Percentiles rank a stretch among this genome's conserved stretches.
phyloP scores from a whole-genome alignment of 2,797 vertebrate species.

The Thaleichthys pacificus region DNA sequence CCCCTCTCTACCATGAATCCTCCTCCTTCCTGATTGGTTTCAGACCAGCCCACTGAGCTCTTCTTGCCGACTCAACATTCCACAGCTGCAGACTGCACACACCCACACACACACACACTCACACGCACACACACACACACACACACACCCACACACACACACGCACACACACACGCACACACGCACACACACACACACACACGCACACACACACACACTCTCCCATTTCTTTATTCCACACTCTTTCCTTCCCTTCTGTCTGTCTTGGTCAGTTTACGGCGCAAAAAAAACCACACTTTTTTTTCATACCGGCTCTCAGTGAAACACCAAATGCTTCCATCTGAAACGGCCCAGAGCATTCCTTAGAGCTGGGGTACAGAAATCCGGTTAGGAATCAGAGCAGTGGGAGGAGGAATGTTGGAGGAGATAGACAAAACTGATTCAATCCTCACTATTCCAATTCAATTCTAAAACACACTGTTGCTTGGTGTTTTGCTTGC shows the following conservation, averaged over 20 bases:
- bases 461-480: background rate
- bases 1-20: conserved; percentile 56
- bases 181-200: conserved; percentile 30
- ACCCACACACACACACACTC: conserved; percentile 29
- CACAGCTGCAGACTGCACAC: conserved; percentile 67
- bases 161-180: conserved; percentile 13
- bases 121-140: conserved; percentile 34
- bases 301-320: conserved; percentile 46
- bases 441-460: background rate
- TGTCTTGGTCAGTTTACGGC: conserved; percentile 50
- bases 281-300: conserved; percentile 15
- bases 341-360: conserved; percentile 60
- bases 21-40: conserved; percentile 73
- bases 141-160: conserved; percentile 38
- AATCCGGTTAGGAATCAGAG: conserved; percentile 36
- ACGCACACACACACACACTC: conserved; percentile 38
- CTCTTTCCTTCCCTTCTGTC: conserved; percentile 49
- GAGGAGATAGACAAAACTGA: conserved; percentile 21
- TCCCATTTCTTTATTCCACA: conserved; percentile 40
- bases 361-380: conserved; percentile 47
- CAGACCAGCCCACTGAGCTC: conserved; percentile 76
- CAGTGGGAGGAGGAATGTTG: conserved; percentile 26
- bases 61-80: conserved; percentile 80
- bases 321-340: conserved; percentile 60
- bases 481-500: background rate